Conservation (phyloP, 2,888 invertebrate genomes). For the Aproaerema taeniolella region DNA sequence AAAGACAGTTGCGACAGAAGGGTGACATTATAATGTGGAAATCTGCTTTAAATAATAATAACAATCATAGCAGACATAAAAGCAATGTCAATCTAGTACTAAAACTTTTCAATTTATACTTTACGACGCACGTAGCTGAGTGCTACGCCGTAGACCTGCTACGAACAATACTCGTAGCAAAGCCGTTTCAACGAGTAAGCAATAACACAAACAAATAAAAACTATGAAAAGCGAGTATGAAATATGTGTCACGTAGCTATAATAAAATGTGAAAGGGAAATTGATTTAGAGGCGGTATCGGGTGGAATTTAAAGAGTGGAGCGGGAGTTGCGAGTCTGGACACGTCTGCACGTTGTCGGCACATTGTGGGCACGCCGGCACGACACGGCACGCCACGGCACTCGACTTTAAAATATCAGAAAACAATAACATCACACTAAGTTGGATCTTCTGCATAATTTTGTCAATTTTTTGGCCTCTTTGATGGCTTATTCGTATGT, state of each 20-base stretch:
- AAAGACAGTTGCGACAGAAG: too few species aligned
- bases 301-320: not conserved
- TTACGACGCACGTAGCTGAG: not conserved
- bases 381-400: too few species aligned
- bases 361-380: conserved; percentile 4
- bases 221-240: not conserved
- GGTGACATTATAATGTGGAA: too few species aligned
- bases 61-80: too few species aligned
- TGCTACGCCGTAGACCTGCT: not conserved
- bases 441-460: too few species aligned
- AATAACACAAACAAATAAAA: too few species aligned
- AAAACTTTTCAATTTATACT: too few species aligned
- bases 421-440: conserved; percentile 8
- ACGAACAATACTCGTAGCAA: not conserved
- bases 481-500: too few species aligned
- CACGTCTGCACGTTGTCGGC: conserved; percentile 14
- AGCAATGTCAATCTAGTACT: too few species aligned
- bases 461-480: too few species aligned
- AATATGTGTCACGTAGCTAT: not conserved
- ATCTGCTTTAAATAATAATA: too few species aligned
- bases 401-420: conserved; percentile 17
- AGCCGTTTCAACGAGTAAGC: not conserved
- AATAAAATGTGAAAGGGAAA: not conserved
- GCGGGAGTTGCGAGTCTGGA: conserved; percentile 14
- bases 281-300: conserved; percentile 1